These are phyloP conservation scores for Cynaeus angustus DNA, from an alignment of 2,888 invertebrate species.

Conservation along the genomic window DNA sequence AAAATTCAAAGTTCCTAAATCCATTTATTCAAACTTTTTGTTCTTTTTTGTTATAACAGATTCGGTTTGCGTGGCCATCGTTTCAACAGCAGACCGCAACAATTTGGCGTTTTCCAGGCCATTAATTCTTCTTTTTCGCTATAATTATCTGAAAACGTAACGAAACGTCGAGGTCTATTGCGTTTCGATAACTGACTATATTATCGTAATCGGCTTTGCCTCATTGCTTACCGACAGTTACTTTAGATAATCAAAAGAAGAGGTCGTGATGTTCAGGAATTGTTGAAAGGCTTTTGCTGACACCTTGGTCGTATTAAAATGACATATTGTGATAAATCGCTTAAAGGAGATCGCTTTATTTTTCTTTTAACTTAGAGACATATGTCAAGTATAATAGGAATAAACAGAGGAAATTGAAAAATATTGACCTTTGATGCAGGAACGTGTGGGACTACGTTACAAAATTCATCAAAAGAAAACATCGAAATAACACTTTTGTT, in stretches of 20 bases:
- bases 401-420: neutral
- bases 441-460: neutral
- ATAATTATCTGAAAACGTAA: conserved; percentile 10
- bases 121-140: conserved; percentile 13
- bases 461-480: too few species aligned
- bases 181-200: conserved; percentile 13
- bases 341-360: neutral
- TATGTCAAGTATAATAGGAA: neutral
- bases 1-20: too few species aligned
- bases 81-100: neutral
- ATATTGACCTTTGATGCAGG: neutral
- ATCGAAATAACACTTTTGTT: too few species aligned
- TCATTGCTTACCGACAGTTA: conserved; percentile 24
- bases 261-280: neutral
- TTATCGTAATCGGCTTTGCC: conserved; percentile 12
- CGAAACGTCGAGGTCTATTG: conserved; percentile 24
- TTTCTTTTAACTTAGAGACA: neutral
- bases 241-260: conserved; percentile 15
- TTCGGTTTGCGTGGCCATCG: conserved; percentile 1
- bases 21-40: neutral
- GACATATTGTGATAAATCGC: conserved; percentile 21
- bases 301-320: conserved; percentile 6
- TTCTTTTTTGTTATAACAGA: neutral
- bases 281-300: conserved; percentile 5
- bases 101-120: conserved; percentile 8